A percentile compares a stretch with the other conserved stretches of the same genome.
These are phyloP conservation scores for Temnothorax nylanderi DNA, from an alignment of 1,140 invertebrate species.

Conservation along the genomic window DNA sequence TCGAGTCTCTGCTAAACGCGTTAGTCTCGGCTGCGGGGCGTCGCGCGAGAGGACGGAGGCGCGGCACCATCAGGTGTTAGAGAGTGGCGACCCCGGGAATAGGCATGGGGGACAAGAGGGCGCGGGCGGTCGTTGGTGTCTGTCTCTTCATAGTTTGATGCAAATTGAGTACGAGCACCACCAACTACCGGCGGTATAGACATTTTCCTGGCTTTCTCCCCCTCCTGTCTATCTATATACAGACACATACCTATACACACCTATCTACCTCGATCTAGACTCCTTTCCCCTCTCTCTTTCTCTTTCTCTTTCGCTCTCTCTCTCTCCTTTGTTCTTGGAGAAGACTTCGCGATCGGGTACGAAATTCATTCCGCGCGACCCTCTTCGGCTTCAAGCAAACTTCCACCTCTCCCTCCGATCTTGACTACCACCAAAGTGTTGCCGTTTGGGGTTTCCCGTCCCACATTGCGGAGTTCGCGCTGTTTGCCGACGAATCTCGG, in stretches of 20 bases:
- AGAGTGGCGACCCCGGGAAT: constrained; percentile 58
- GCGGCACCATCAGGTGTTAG: constrained; percentile 73
- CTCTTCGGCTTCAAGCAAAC: constrained; percentile 66
- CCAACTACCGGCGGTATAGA: constrained; percentile 76
- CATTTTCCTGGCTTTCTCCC: constrained; percentile 64
- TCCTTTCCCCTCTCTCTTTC: background rate
- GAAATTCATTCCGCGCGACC: constrained; percentile 76
- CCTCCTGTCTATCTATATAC: background rate
- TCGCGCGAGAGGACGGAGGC: constrained; percentile 66
- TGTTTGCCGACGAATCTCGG: constrained; percentile 75
- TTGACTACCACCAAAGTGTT: constrained; percentile 72
- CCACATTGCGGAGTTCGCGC: constrained; percentile 55
- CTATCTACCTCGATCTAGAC: constrained; percentile 49
- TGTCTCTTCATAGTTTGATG: constrained; percentile 80
- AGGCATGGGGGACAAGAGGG: constrained; percentile 26
- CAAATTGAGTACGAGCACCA: constrained; percentile 83
- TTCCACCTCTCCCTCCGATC: constrained; percentile 44
- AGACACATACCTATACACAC: constrained; percentile 2
- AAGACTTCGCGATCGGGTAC: constrained; percentile 63
- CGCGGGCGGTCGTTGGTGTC: constrained; percentile 45
- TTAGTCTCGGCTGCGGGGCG: constrained; percentile 81
- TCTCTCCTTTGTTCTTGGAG: constrained; percentile 18
- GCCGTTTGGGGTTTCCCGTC: constrained; percentile 80
- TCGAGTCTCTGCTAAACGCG: constrained; percentile 85
- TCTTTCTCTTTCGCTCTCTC: too few species aligned